phyloP scores from a whole-genome alignment of 2,888 invertebrate genomes.

The Eilema caniola region DNA sequence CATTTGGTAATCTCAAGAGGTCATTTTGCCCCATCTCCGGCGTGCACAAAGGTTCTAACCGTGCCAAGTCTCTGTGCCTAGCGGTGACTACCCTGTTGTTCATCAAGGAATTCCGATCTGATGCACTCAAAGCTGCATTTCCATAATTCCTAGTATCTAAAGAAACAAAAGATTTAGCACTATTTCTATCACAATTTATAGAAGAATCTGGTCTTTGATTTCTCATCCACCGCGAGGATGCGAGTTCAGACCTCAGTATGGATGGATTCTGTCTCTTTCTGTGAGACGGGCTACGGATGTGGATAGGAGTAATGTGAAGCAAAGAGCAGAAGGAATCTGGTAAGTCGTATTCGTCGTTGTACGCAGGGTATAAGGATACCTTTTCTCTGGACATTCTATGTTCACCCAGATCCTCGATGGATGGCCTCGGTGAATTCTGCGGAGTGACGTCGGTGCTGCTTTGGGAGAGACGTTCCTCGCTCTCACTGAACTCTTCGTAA shows the following conservation, averaged over 20 bases:
- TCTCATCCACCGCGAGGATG: conserved; percentile 83
- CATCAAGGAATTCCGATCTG: conserved; percentile 66
- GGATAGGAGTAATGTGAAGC: conserved; percentile 80
- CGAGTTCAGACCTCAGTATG: conserved; percentile 79
- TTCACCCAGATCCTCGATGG: conserved; percentile 66
- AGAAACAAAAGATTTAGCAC: conserved; percentile 82
- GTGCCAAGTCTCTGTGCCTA: conserved; percentile 71
- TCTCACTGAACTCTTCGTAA: conserved; percentile 78
- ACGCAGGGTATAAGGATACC: conserved; percentile 61
- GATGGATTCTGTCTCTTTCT: conserved; percentile 74
- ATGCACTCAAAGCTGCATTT: conserved; percentile 66
- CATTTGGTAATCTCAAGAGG: conserved; percentile 55
- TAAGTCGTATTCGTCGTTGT: conserved; percentile 65
- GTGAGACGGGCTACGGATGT: conserved; percentile 72
- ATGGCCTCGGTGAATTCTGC: conserved; percentile 77
- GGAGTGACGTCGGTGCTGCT: conserved; percentile 82
- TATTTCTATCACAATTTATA: conserved; percentile 77
- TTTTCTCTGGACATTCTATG: conserved; percentile 66
- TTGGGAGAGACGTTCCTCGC: conserved; percentile 78
- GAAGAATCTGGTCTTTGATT: conserved; percentile 78
- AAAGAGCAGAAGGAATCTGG: conserved; percentile 77
- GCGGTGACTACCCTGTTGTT: conserved; percentile 76
- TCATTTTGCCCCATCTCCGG: conserved; percentile 71
- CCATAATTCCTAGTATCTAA: conserved; percentile 74
- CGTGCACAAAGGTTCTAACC: conserved; percentile 73